Evolutionary conservation across 2,113 vertebrate genomes (phyloP), one percentile per base, ranked within the genome.

Genomic region (Limnothrissa miodon): DNA sequence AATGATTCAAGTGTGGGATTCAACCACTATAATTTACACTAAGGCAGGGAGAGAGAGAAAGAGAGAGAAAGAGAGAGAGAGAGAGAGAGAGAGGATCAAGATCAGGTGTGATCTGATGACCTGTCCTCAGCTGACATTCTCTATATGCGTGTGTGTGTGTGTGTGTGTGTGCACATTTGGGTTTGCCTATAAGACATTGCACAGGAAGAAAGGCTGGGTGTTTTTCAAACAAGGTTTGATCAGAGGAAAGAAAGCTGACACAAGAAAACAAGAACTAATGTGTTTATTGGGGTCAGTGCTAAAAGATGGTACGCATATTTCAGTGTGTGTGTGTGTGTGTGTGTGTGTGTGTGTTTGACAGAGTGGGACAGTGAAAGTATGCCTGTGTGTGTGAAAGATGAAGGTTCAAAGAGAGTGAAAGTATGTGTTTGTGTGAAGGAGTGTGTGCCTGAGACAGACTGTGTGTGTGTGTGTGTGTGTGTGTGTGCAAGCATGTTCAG

Each of bases 401-500:
- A 15, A 78, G 29, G 79, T 66, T n/a, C 80, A 82, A 48, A 81
- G 74, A 80, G 78, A 70, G 80, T 44, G 42, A 46, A 39, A 25
- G 21, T 82, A 42, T 66, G 59, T 66, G 59, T 33, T 25, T 66
- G 59, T 33, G 59, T 8, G 59, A 29, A 25, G 7, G 25, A 10
- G 59, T 66, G 25, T 66, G 25, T 33, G 59, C 33, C 11, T 45
- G 46, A 78, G 66, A 45, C 23, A 62, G 51, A 62, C 6, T 29
- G n/a, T 66, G 59, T 29, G 59, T 66, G n/a, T 66, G 59, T 66
- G 59, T 29, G 59, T 59, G 56, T 59, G 56, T 25, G 56, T 59
- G 56, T 59, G 56, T 59, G 56, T 53, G 82, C 78, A 62, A 82
- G 83, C 3, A 84, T 78, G 85, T 86, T 89, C 88, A 92, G 89